These are phyloP conservation scores for Barbus barbus DNA, from an alignment of 2,113 vertebrate species.

Conservation along the genomic window DNA sequence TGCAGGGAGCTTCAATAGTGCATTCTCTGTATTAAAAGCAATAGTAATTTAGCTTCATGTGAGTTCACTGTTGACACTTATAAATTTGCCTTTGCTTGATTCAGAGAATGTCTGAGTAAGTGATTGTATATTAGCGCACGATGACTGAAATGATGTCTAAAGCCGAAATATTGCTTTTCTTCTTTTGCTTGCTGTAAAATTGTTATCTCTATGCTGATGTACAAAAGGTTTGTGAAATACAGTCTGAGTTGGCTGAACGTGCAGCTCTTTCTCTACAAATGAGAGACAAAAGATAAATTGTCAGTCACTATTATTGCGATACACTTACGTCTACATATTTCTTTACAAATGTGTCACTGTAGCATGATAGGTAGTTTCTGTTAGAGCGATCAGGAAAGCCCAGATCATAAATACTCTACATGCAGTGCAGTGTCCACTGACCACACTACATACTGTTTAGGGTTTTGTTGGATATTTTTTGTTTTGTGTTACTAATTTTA, in stretches of 20 bases:
- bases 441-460: background rate
- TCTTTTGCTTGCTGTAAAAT: background rate
- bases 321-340: background rate
- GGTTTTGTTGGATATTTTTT: background rate
- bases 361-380: slow-evolving; percentile 39
- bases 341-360: slow-evolving; percentile 23
- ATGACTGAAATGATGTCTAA: background rate
- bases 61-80: background rate
- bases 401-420: background rate
- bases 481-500: no score
- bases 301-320: slow-evolving; percentile 11
- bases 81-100: background rate
- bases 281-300: slow-evolving; percentile 23
- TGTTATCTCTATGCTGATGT: background rate
- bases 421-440: background rate
- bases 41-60: background rate
- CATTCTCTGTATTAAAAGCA: background rate
- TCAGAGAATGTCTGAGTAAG: background rate
- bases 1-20: no score
- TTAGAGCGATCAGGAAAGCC: slow-evolving; percentile 40
- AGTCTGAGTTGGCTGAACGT: background rate
- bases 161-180: no score
- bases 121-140: background rate
- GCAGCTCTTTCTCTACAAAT: background rate
- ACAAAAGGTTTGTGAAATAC: background rate